Base-by-base conservation (phyloP, 2,888 invertebrate species). In the Cotesia congregata region DNA sequence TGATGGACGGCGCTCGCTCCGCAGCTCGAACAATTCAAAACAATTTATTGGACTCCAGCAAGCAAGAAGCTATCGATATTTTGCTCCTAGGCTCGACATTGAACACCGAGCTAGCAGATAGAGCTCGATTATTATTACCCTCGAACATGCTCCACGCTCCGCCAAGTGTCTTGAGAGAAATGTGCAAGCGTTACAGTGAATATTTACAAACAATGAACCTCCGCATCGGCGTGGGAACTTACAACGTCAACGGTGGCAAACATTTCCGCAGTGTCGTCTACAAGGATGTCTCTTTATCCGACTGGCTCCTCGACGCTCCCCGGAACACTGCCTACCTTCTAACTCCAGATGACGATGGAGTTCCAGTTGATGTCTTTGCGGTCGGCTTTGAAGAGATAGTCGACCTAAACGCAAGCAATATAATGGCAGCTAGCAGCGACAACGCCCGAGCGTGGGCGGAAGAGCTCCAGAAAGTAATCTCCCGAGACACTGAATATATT, bases 371-470 rank as follows among this genome's bases (percentile, higher is more conserved):
- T 90, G 95, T 99, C 78, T 99, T 95, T 91, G 98, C 98, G 0
- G 95, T 99, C 87, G 99, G 99, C 17, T 98, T 99, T 90, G 97
- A 99, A 90, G 99, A 99, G 92, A 98, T 99, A 82, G 99, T 99
- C 7, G 99, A 99, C 90, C 91, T 99, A 82, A 99, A 98, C 92
- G 99, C 99, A 3, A 95, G 96, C 83, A 99, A 99, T 89, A 99
- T 99, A 83, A 94, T 99, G 92, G 98, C 97, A 81, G 97, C 98
- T 39, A 95, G 97, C 88, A 94, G 95, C 67, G 96, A 97, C 84
- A 98, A 98, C 91, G 97, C 97, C 73, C 95, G 94, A 90, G 94
- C 95, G 75, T 99, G 99, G 99, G 97, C 97, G 80, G 96, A 96
- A 83, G 98, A 98, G 90, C 91, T 99, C 79, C 95, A 97, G 87